These are phyloP conservation scores for Hypselothyrea guttata DNA, from an alignment of 2,888 invertebrate species.

Conservation along the genomic window DNA sequence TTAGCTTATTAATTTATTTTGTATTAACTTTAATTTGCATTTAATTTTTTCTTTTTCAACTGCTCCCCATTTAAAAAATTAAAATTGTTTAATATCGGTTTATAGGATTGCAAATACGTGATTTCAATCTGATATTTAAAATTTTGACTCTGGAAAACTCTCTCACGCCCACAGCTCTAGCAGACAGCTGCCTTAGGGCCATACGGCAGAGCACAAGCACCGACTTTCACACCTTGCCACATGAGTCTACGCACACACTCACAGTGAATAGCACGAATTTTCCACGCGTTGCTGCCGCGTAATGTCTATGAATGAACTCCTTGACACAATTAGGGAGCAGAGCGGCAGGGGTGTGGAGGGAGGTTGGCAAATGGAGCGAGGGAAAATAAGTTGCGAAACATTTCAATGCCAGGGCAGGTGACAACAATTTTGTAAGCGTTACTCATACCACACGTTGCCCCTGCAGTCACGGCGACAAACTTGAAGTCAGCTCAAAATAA, in stretches of 20 bases:
- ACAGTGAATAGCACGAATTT: constrained; percentile 29
- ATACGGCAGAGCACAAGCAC: constrained; percentile 8
- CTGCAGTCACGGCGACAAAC: constrained; percentile 19
- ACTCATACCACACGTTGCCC: neutral
- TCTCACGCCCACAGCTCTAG: constrained; percentile 4
- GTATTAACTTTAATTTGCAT: too few relatives aligned
- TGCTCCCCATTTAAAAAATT: too few relatives aligned
- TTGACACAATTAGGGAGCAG: constrained; percentile 71
- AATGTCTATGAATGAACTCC: constrained; percentile 78
- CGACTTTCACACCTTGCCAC: neutral
- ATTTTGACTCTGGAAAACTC: neutral
- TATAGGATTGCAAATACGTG: too few relatives aligned
- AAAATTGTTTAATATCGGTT: too few relatives aligned
- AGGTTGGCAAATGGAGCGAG: neutral
- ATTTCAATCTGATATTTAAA: neutral
- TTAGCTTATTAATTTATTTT: too few relatives aligned
- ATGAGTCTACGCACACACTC: neutral
- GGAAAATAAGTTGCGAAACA: constrained; percentile 27
- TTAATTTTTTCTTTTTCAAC: too few relatives aligned
- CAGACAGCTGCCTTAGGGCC: constrained; percentile 1
- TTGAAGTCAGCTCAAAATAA: constrained; percentile 69
- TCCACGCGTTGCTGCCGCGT: constrained; percentile 50
- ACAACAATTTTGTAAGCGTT: constrained; percentile 38
- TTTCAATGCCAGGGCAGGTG: constrained; percentile 56
- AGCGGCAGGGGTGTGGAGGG: neutral